A percentile compares a stretch with the other conserved stretches of the same genome.
Evolutionary conservation across 2,888 invertebrate genomes (phyloP).

Genomic region (Eristalis pertinax): DNA sequence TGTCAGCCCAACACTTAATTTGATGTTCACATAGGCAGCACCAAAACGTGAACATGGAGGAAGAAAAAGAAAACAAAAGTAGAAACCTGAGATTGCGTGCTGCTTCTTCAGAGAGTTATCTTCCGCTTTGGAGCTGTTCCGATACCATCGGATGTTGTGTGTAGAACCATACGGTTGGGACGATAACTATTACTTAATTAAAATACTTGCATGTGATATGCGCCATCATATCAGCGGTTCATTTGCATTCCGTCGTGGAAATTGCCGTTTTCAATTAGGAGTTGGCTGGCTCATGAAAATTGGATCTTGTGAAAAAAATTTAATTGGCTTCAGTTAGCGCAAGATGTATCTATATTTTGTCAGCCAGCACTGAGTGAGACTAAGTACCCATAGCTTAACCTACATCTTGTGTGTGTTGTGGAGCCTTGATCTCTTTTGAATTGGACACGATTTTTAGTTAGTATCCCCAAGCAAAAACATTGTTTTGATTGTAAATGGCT

Average conservation of each 20-base stretch:
- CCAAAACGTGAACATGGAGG: conserved; percentile 21
- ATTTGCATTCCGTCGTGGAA: neutral
- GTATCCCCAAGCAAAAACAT: neutral
- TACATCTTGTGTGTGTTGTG: neutral
- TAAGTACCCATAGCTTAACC: neutral
- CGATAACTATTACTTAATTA: conserved; percentile 3
- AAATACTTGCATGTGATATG: neutral
- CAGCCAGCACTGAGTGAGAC: neutral
- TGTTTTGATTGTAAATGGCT: neutral
- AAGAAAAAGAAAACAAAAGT: conserved; percentile 45
- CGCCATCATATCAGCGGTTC: neutral
- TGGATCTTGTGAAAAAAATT: neutral
- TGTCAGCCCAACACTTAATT: conserved; percentile 45
- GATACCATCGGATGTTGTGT: conserved; percentile 10
- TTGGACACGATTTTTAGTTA: neutral
- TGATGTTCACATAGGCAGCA: conserved; percentile 31
- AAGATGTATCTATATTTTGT: neutral
- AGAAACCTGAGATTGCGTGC: conserved; percentile 24
- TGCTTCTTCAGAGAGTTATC: conserved; percentile 5
- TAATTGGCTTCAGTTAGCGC: neutral
- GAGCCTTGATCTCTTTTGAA: neutral
- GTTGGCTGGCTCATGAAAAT: neutral
- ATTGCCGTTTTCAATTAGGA: neutral
- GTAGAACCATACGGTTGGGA: neutral
- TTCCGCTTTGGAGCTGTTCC: conserved; percentile 4